Evolutionary conservation across 1,140 invertebrate species (phyloP).

Genomic region (Drosophila sp.): DNA sequence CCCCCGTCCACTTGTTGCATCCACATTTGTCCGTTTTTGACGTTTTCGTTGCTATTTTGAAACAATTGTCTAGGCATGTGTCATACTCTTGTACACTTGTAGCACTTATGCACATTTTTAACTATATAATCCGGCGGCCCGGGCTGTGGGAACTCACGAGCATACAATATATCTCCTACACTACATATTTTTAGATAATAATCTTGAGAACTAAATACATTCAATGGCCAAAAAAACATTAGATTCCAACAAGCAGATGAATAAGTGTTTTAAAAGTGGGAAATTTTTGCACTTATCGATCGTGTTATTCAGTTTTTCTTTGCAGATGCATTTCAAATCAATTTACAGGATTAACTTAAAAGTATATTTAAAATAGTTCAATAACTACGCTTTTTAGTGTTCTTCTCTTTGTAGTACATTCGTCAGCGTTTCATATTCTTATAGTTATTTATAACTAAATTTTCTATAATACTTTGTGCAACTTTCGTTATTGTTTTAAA

Average conservation of each 20-base stretch:
- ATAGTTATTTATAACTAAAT: no score
- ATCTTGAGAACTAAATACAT: conserved; percentile 1
- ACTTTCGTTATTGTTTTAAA: no score
- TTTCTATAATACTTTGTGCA: no score
- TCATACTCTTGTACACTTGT: conserved; percentile 21
- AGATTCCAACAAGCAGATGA: not conserved
- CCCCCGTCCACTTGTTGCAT: not conserved
- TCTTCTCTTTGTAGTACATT: not conserved
- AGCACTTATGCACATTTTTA: conserved; percentile 7
- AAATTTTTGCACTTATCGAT: not conserved
- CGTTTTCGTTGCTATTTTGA: conserved; percentile 42
- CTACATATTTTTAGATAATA: conserved; percentile 21
- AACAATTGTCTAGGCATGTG: conserved; percentile 48
- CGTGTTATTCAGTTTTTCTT: not conserved
- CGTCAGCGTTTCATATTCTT: not conserved
- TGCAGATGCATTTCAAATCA: not conserved
- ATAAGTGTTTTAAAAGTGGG: not conserved
- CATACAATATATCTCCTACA: not conserved
- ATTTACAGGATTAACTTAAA: not conserved
- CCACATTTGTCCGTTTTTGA: conserved; percentile 20
- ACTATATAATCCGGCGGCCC: conserved; percentile 10
- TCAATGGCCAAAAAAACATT: not conserved
- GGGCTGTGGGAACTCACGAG: not conserved
- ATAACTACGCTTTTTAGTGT: not conserved
- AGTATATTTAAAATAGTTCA: not conserved